A percentile compares a stretch with the other conserved stretches of the same genome.
phyloP scores from a whole-genome alignment of 2,888 invertebrate genomes.

The Eumacrocentrus americanus region DNA sequence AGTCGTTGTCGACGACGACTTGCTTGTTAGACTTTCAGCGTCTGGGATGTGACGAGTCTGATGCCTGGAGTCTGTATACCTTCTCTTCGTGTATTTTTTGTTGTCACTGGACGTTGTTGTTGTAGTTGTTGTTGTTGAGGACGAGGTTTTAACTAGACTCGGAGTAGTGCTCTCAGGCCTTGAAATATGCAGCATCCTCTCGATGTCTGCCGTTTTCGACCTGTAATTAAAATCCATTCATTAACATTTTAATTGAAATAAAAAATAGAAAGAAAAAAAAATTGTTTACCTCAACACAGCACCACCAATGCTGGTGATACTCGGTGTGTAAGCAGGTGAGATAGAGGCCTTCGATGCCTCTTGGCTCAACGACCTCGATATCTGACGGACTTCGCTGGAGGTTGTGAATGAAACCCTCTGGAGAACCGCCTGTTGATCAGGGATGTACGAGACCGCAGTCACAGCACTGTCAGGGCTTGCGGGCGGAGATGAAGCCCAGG shows the following conservation, averaged over 20 bases:
- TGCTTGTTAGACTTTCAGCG: constrained; percentile 61
- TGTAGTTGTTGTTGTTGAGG: constrained; percentile 50
- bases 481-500: constrained; percentile 68
- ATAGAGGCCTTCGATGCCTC: constrained; percentile 46
- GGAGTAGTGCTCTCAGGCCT: constrained; percentile 59
- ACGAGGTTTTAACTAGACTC: constrained; percentile 54
- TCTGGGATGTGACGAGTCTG: constrained; percentile 67
- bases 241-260: too few species aligned
- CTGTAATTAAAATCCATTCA: too few species aligned
- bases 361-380: constrained; percentile 50
- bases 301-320: constrained; percentile 71
- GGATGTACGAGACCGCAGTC: constrained; percentile 65
- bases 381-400: constrained; percentile 66
- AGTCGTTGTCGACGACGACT: constrained; percentile 40
- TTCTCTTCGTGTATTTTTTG: constrained; percentile 68
- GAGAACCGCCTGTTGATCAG: constrained; percentile 63
- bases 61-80: constrained; percentile 69
- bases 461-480: constrained; percentile 66
- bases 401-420: constrained; percentile 70
- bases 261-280: not conserved
- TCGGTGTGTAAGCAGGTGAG: constrained; percentile 60
- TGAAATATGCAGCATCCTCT: constrained; percentile 64
- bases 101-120: constrained; percentile 60
- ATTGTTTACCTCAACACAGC: constrained; percentile 65
- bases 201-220: constrained; percentile 73